phyloP scores from a whole-genome alignment of 2,113 vertebrate species.

The Raphicerus campestris region DNA sequence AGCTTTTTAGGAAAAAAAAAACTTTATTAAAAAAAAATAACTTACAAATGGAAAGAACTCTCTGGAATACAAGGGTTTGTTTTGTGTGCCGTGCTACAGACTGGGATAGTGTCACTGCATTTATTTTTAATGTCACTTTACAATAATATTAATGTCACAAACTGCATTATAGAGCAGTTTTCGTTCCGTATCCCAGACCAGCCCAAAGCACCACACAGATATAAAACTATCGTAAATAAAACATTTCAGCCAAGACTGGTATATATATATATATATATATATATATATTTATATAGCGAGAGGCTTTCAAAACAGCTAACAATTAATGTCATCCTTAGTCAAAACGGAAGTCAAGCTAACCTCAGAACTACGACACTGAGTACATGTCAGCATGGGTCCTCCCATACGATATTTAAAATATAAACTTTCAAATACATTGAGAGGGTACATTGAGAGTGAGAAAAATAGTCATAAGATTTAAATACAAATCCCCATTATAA shows the following conservation, averaged over 20 bases:
- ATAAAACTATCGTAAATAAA: constrained; percentile 65
- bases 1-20: constrained; percentile 43
- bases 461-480: constrained; percentile 82
- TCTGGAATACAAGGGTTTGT: neutral
- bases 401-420: constrained; percentile 79
- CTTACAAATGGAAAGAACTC: constrained; percentile 78
- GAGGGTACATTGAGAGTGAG: constrained; percentile 74
- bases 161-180: constrained; percentile 55
- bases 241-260: constrained; percentile 58
- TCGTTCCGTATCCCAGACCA: neutral
- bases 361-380: constrained; percentile 64
- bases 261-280: constrained; percentile 17
- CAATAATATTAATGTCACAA: constrained; percentile 1
- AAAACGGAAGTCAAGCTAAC: constrained; percentile 57
- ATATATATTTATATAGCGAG: neutral
- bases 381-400: constrained; percentile 66
- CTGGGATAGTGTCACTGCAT: neutral
- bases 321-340: constrained; percentile 53
- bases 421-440: constrained; percentile 74
- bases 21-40: constrained; percentile 81
- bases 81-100: constrained; percentile 35
- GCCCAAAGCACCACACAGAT: constrained; percentile 30
- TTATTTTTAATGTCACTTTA: neutral
- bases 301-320: constrained; percentile 58
- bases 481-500: constrained; percentile 75